phyloP scores from a whole-genome alignment of 2,888 invertebrate species.

The Himalopsyche tibetana region DNA sequence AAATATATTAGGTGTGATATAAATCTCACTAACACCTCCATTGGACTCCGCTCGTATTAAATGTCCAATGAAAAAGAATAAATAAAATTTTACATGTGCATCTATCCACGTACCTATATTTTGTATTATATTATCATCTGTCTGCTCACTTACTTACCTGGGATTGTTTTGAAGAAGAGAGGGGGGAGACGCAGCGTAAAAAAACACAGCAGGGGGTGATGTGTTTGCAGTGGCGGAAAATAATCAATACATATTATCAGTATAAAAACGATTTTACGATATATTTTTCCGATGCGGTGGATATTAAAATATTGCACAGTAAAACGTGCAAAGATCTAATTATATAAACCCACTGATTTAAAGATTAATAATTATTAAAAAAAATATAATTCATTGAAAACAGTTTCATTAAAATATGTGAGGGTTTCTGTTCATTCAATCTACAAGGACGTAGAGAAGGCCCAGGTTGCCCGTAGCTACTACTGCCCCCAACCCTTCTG shows the following conservation, averaged over 20 bases:
- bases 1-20: conserved; percentile 62
- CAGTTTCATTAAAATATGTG: no score
- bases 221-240: background rate
- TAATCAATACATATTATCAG: background rate
- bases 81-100: conserved; percentile 53
- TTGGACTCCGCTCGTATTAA: conserved; percentile 60
- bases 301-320: no score
- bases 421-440: no score
- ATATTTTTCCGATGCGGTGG: no score
- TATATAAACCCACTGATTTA: no score
- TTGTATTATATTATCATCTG: conserved; percentile 21
- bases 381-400: no score
- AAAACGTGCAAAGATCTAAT: no score
- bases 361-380: no score
- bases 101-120: background rate
- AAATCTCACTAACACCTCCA: conserved; percentile 65
- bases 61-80: conserved; percentile 64
- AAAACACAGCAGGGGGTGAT: background rate
- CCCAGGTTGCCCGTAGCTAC: no score
- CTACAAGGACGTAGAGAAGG: no score
- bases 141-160: conserved; percentile 27
- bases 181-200: background rate
- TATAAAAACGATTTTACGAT: no score
- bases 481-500: no score
- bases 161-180: background rate